Conservation (phyloP, 2,888 invertebrate genomes). For the Spodoptera picta region DNA sequence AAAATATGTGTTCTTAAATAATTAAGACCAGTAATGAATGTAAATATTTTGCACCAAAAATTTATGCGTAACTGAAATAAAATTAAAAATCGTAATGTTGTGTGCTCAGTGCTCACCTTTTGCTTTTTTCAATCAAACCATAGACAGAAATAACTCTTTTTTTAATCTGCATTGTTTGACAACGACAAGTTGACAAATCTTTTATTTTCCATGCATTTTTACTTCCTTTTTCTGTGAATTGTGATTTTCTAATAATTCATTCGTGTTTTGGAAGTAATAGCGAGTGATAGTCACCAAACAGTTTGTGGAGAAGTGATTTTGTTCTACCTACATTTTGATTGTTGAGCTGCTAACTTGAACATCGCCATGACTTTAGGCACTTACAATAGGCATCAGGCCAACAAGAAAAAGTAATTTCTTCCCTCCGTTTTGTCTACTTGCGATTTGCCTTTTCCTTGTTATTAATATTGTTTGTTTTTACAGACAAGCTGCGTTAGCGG, state of each 20-base stretch:
- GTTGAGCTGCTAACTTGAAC: slow-evolving; percentile 24
- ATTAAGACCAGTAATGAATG: too few species aligned
- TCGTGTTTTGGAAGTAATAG: slow-evolving; percentile 58
- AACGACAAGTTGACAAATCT: slow-evolving; percentile 56
- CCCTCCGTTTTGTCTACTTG: slow-evolving; percentile 16
- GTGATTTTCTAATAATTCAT: slow-evolving; percentile 55
- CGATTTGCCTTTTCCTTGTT: slow-evolving; percentile 20
- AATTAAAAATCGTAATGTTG: too few species aligned
- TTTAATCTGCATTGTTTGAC: slow-evolving; percentile 52
- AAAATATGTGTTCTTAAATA: too few species aligned
- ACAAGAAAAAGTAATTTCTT: slow-evolving; percentile 78
- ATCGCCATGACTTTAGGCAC: slow-evolving; percentile 82
- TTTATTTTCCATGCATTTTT: slow-evolving; percentile 54
- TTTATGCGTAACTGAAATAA: too few species aligned
- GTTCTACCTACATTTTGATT: slow-evolving; percentile 50
- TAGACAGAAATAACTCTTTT: slow-evolving; percentile 42
- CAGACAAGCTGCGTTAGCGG: slow-evolving; percentile 89
- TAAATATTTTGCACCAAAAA: too few species aligned
- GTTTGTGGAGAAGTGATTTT: slow-evolving; percentile 28
- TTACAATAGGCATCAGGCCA: slow-evolving; percentile 84
- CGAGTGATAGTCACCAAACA: slow-evolving; percentile 31
- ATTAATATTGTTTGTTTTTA: slow-evolving; percentile 34
- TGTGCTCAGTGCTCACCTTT: too few species aligned
- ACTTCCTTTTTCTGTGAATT: slow-evolving; percentile 49
- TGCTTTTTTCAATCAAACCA: slow-evolving; percentile 11